Evolutionary conservation across 2,113 vertebrate genomes (phyloP).

Genomic region (Anarrhichthys ocellatus): DNA sequence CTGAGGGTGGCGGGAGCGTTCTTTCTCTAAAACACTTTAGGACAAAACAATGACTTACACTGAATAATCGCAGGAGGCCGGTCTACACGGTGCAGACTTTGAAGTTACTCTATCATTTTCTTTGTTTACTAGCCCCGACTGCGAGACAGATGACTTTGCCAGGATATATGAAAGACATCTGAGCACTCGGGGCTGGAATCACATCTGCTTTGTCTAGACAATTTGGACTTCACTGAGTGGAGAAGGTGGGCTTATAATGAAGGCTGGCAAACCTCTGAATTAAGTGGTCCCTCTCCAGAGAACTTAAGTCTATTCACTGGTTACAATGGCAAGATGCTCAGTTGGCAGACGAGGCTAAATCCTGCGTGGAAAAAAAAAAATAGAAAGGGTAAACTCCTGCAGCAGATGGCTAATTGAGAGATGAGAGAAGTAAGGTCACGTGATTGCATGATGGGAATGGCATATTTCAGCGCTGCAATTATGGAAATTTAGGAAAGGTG

Average conservation of each 20-base stretch:
- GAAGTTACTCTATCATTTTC: not conserved
- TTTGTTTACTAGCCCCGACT: not conserved
- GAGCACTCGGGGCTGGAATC: slow-evolving; percentile 24
- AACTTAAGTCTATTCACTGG: slow-evolving; percentile 38
- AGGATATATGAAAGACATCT: slow-evolving; percentile 37
- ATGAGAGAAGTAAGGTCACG: slow-evolving; percentile 24
- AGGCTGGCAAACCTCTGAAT: slow-evolving; percentile 41
- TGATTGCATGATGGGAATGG: not conserved
- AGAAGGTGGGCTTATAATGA: slow-evolving; percentile 31
- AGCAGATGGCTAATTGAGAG: slow-evolving; percentile 43
- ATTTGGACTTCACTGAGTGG: slow-evolving; percentile 5
- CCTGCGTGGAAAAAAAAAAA: slow-evolving; percentile 14
- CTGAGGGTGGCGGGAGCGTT: not conserved
- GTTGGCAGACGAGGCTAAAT: slow-evolving; percentile 38
- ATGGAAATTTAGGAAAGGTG: slow-evolving; percentile 1
- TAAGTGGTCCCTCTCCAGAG: slow-evolving; percentile 40
- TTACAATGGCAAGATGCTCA: slow-evolving; percentile 42
- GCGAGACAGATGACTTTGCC: slow-evolving; percentile 6
- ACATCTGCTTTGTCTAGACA: slow-evolving; percentile 22
- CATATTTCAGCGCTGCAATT: not conserved
- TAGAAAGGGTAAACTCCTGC: slow-evolving; percentile 3
- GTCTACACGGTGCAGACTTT: slow-evolving; percentile 1
- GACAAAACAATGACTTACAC: not conserved
- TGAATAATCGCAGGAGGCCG: slow-evolving; percentile 6
- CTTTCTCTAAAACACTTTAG: slow-evolving; percentile 5